Evolutionary conservation across 2,113 vertebrate species (phyloP).

Genomic region (Chloebia gouldiae): DNA sequence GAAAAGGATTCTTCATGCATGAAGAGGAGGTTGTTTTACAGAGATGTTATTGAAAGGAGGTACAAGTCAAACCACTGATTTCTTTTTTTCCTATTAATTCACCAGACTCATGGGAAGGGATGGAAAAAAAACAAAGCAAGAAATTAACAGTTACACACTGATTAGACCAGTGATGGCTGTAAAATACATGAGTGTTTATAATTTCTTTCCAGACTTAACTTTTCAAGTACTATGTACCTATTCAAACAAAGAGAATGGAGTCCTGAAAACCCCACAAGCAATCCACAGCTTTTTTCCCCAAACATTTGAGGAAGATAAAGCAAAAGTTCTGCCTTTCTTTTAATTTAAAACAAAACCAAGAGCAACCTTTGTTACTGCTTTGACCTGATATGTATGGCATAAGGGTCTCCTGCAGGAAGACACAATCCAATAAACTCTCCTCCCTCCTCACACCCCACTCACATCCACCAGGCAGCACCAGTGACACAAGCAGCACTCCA

Average conservation of each 20-base stretch:
- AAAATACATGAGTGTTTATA: neutral
- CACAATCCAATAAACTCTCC: neutral
- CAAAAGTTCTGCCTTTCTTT: neutral
- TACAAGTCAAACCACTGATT: neutral
- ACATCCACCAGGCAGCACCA: neutral
- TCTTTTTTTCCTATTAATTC: neutral
- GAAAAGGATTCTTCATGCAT: neutral
- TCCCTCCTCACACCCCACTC: neutral
- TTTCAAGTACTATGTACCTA: neutral
- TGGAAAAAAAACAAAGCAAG: neutral
- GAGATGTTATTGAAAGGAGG: neutral
- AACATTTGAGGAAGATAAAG: neutral
- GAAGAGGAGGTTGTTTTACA: neutral
- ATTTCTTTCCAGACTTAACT: neutral
- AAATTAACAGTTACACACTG: neutral
- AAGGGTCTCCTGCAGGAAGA: neutral
- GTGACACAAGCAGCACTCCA: neutral
- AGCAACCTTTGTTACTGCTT: neutral
- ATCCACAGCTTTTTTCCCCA: neutral
- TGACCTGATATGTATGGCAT: neutral
- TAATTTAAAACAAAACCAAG: neutral
- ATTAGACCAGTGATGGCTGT: neutral
- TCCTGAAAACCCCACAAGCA: neutral
- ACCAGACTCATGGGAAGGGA: neutral
- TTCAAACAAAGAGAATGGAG: neutral